A percentile compares a stretch with the other conserved stretches of the same genome.
phyloP scores from a whole-genome alignment of 2,113 vertebrate species.

The Amphiprion ocellaris region DNA sequence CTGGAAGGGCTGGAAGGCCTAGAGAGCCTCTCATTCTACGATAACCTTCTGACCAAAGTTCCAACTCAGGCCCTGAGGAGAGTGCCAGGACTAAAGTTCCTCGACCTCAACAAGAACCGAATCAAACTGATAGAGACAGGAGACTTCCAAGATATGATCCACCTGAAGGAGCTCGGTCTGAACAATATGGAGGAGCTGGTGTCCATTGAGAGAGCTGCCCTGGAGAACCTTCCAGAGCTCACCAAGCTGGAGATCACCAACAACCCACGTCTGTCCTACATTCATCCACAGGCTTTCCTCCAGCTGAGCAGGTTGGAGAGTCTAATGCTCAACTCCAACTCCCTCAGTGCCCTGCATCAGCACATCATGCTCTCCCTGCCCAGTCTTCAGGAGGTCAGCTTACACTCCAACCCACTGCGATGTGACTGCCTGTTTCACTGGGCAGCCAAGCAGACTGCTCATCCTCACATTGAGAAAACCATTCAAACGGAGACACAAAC shows the following conservation, averaged over 20 bases:
- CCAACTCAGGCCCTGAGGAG: slow-evolving; percentile 88
- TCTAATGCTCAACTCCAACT: slow-evolving; percentile 98
- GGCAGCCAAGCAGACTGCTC: slow-evolving; percentile 85
- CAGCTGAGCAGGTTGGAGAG: slow-evolving; percentile 93
- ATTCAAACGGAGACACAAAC: slow-evolving; percentile 57
- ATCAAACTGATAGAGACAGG: slow-evolving; percentile 89
- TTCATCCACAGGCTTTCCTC: slow-evolving; percentile 94
- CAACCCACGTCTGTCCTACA: slow-evolving; percentile 94
- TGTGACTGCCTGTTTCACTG: slow-evolving; percentile 97
- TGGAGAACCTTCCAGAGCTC: slow-evolving; percentile 94
- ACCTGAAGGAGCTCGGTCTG: slow-evolving; percentile 94
- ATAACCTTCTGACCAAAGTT: slow-evolving; percentile 89
- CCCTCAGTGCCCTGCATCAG: slow-evolving; percentile 93
- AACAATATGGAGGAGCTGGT: slow-evolving; percentile 96
- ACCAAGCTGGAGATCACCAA: slow-evolving; percentile 97
- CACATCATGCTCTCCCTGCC: slow-evolving; percentile 92
- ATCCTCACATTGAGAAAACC: slow-evolving; percentile 53
- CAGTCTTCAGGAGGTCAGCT: slow-evolving; percentile 94
- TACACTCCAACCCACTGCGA: slow-evolving; percentile 96
- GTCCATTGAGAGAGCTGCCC: slow-evolving; percentile 90
- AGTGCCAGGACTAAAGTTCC: slow-evolving; percentile 92
- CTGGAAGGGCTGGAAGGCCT: slow-evolving; percentile 89
- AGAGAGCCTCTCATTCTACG: slow-evolving; percentile 95
- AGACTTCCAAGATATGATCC: slow-evolving; percentile 92
- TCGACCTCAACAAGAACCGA: slow-evolving; percentile 94